These are phyloP conservation scores for Megastigmus dorsalis DNA, from an alignment of 2,888 invertebrate species.

Conservation along the genomic window DNA sequence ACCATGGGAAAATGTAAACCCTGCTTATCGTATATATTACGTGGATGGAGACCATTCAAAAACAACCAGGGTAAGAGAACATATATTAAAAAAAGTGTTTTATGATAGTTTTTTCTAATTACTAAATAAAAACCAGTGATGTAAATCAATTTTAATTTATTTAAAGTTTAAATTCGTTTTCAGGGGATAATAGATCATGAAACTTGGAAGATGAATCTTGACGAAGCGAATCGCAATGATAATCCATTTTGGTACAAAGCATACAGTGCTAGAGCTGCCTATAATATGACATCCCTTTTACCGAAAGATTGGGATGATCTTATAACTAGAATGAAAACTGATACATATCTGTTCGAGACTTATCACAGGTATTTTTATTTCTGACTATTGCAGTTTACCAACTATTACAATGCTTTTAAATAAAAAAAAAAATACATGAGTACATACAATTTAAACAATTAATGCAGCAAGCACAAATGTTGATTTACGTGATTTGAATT, in stretches of 20 bases:
- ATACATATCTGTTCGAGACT: conserved; percentile 33
- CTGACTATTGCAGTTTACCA: too few species aligned
- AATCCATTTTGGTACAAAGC: conserved; percentile 49
- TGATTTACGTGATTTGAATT: too few species aligned
- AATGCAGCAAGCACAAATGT: too few species aligned
- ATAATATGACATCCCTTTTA: conserved; percentile 41
- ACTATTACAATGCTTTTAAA: too few species aligned
- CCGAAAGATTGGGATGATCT: conserved; percentile 50
- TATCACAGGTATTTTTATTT: conserved; percentile 50
- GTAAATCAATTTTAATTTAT: too few species aligned
- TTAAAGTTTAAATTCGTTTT: too few species aligned
- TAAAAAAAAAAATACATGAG: too few species aligned
- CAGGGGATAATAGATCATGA: conserved; percentile 46
- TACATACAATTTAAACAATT: too few species aligned
- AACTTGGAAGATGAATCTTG: conserved; percentile 52
- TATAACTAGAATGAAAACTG: conserved; percentile 13
- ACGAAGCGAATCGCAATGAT: conserved; percentile 44
- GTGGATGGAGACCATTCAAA: conserved; percentile 93
- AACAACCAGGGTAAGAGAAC: conserved; percentile 83
- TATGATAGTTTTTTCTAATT: neutral
- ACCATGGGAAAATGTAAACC: conserved; percentile 93
- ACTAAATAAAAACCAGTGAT: too few species aligned
- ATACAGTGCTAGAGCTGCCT: conserved; percentile 34
- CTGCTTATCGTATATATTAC: conserved; percentile 96
- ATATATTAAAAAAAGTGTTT: neutral